Percentiles rank a stretch among this genome's conserved stretches.
Evolutionary conservation across 2,113 vertebrate genomes (phyloP).

Genomic region (Danionella cerebrum): DNA sequence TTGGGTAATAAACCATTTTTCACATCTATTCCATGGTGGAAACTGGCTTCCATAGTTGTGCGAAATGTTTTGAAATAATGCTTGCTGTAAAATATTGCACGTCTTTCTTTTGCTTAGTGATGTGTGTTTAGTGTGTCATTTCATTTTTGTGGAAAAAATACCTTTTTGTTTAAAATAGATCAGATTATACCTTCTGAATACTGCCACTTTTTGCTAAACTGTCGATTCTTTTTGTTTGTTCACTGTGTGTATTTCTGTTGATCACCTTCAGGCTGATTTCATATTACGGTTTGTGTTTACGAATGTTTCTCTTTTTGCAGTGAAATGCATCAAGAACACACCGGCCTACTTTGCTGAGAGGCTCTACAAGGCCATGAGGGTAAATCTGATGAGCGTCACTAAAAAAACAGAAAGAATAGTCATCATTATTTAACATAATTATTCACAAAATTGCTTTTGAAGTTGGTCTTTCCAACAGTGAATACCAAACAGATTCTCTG

Average conservation of each 20-base stretch:
- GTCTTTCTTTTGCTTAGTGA: not conserved
- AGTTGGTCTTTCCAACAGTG: too few relatives aligned
- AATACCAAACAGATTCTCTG: too few relatives aligned
- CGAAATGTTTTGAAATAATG: too few relatives aligned
- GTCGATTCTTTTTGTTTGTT: conserved; percentile 1
- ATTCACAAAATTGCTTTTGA: not conserved
- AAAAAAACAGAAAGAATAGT: not conserved
- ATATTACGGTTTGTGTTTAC: not conserved
- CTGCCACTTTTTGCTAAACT: not conserved
- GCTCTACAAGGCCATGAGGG: conserved; percentile 91
- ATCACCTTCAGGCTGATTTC: conserved; percentile 11
- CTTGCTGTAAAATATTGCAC: not conserved
- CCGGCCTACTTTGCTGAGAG: conserved; percentile 90
- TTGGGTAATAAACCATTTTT: too few relatives aligned
- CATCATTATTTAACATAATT: not conserved
- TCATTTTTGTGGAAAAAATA: too few relatives aligned
- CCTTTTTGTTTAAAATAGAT: too few relatives aligned
- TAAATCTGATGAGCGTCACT: conserved; percentile 45
- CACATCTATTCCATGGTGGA: too few relatives aligned
- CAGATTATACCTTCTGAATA: not conserved
- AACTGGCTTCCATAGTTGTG: too few relatives aligned
- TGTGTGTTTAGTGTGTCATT: not conserved
- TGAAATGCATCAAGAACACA: conserved; percentile 93
- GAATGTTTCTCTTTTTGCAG: conserved; percentile 57
- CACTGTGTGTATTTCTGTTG: too few relatives aligned